Percentiles rank a stretch among this genome's conserved stretches.
Conservation (phyloP, 2,888 invertebrate genomes). For the Electrophaes corylata region DNA sequence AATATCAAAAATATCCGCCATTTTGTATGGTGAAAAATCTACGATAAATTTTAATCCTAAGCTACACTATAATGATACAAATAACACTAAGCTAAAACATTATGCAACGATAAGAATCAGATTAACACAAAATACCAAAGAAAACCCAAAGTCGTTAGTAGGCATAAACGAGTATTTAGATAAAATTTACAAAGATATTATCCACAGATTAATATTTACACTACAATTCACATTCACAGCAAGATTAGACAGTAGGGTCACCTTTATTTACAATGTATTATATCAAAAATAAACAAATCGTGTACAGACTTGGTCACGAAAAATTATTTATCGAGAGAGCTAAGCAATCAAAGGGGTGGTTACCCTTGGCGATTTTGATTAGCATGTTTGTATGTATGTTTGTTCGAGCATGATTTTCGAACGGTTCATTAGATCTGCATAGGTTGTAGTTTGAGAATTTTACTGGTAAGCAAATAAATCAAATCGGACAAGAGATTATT, state of each 20-base stretch:
- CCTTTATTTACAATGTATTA: background rate
- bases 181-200: slow-evolving; percentile 20
- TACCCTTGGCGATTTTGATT: no score
- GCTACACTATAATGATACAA: slow-evolving; percentile 49
- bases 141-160: slow-evolving; percentile 44
- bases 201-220: slow-evolving; percentile 30
- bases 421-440: no score
- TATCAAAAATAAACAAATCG: background rate
- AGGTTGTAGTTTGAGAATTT: no score
- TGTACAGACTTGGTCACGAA: no score
- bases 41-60: slow-evolving; percentile 41
- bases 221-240: slow-evolving; percentile 7
- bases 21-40: slow-evolving; percentile 7
- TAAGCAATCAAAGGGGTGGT: no score
- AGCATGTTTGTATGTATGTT: no score
- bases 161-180: slow-evolving; percentile 25
- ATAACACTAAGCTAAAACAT: slow-evolving; percentile 69
- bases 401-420: no score
- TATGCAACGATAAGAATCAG: slow-evolving; percentile 53
- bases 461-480: no score
- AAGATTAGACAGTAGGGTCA: background rate
- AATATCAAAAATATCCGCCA: slow-evolving; percentile 24
- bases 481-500: no score
- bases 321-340: no score
- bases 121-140: slow-evolving; percentile 47